Evolutionary conservation across 1,140 invertebrate genomes (phyloP).

Genomic region (Hermatobates lingyangjiaoensis): DNA sequence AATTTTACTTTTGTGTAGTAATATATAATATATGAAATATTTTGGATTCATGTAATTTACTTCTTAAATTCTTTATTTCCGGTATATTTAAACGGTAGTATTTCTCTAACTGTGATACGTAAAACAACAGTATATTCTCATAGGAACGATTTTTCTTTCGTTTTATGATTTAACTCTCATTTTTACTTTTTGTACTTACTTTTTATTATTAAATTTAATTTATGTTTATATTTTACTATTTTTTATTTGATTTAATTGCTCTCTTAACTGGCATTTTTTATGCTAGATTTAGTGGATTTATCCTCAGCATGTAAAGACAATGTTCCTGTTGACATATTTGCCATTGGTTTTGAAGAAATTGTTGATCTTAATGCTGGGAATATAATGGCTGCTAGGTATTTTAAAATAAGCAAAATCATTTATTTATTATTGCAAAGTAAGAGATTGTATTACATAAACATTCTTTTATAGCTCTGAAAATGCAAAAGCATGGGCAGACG

Average conservation of each 20-base stretch:
- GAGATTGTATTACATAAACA: slow-evolving; percentile 10
- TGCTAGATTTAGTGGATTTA: slow-evolving; percentile 27
- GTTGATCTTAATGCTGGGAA: slow-evolving; percentile 96
- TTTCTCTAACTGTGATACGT: no score
- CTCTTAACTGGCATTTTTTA: slow-evolving; percentile 5
- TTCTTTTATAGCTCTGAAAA: slow-evolving; percentile 58
- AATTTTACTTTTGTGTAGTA: no score
- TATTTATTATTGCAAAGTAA: no score
- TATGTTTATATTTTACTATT: background rate
- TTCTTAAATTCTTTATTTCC: no score
- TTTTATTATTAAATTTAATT: background rate
- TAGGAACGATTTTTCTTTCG: no score
- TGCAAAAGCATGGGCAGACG: slow-evolving; percentile 85
- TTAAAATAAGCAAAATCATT: background rate
- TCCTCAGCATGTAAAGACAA: slow-evolving; percentile 24
- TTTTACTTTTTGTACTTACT: background rate
- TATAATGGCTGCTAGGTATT: slow-evolving; percentile 75
- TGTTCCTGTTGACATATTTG: slow-evolving; percentile 73
- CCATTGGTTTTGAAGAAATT: slow-evolving; percentile 97
- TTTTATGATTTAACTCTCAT: no score
- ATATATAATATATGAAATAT: no score
- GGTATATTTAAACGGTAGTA: no score
- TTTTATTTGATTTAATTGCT: background rate
- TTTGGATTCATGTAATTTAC: no score
- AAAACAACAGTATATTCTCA: no score